Evolutionary conservation across 2,113 vertebrate genomes (phyloP).

Genomic region (Balaeniceps rex): DNA sequence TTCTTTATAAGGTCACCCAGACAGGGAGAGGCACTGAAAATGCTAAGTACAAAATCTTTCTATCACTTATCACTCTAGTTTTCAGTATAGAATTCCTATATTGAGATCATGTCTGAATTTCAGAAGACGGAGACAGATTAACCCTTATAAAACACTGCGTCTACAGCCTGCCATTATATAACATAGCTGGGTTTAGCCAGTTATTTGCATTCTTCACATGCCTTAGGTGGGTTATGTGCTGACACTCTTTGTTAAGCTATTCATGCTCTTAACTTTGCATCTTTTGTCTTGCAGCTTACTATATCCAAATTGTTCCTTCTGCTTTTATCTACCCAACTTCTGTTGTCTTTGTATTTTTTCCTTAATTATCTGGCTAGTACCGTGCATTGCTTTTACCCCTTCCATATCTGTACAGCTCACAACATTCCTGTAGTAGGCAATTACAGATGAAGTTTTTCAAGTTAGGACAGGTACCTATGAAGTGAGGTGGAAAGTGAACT

Average conservation of each 20-base stretch:
- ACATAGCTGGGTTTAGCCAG: background rate
- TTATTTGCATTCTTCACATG: background rate
- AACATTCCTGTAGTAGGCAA: background rate
- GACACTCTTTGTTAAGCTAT: background rate
- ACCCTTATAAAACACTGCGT: background rate
- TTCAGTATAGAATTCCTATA: background rate
- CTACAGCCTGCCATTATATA: background rate
- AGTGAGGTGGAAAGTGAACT: background rate
- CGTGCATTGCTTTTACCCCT: background rate
- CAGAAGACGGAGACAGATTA: background rate
- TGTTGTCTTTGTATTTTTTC: background rate
- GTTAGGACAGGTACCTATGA: background rate
- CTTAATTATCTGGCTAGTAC: background rate
- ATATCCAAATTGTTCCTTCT: background rate
- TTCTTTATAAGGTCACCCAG: background rate
- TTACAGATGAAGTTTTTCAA: background rate
- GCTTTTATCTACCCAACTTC: background rate
- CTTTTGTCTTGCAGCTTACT: background rate
- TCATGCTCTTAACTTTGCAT: background rate
- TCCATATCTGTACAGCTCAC: background rate
- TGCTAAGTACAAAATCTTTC: background rate
- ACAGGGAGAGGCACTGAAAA: background rate
- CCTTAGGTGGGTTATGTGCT: background rate
- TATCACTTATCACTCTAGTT: background rate
- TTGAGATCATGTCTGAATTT: background rate